Evolutionary conservation across 2,113 vertebrate species (phyloP).

Genomic region (Paraplagusia blochii): DNA sequence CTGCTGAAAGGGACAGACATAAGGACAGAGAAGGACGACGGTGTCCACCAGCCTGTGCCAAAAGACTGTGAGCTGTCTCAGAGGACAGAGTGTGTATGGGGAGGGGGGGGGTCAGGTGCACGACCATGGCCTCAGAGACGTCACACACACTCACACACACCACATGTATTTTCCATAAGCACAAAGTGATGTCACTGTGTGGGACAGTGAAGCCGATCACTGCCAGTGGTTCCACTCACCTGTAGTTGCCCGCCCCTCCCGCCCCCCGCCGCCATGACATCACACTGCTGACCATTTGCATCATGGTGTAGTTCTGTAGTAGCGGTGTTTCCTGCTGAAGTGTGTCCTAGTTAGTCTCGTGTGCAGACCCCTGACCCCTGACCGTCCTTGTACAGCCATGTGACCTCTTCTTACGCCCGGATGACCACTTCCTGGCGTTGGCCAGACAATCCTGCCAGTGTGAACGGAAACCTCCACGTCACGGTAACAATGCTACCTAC

Average conservation of each 20-base stretch:
- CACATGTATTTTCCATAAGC: too few species aligned
- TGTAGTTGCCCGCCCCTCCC: conserved; percentile 20
- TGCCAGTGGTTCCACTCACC: conserved; percentile 22
- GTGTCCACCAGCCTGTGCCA: too few species aligned
- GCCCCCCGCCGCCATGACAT: conserved; percentile 21
- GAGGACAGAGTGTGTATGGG: too few species aligned
- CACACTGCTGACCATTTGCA: conserved; percentile 38
- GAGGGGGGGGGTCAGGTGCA: too few species aligned
- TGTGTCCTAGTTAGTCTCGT: conserved; percentile 10
- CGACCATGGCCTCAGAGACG: too few species aligned
- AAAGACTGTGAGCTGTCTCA: too few species aligned
- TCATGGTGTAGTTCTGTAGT: conserved; percentile 40
- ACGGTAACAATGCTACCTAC: conserved; percentile 65
- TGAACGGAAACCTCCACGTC: conserved; percentile 55
- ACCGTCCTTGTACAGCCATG: conserved; percentile 55
- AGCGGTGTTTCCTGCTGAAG: conserved; percentile 22
- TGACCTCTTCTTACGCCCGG: conserved; percentile 45
- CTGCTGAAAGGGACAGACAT: too few species aligned
- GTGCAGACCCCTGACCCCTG: conserved; percentile 25
- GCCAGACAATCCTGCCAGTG: conserved; percentile 70
- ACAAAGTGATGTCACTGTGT: too few species aligned
- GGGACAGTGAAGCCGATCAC: too few species aligned
- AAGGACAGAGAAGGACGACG: background rate
- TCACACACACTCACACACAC: conserved; percentile 1
- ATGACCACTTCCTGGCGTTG: conserved; percentile 68